Base-by-base conservation (phyloP, 2,888 invertebrate species). In the Lamellibrachia columna region DNA sequence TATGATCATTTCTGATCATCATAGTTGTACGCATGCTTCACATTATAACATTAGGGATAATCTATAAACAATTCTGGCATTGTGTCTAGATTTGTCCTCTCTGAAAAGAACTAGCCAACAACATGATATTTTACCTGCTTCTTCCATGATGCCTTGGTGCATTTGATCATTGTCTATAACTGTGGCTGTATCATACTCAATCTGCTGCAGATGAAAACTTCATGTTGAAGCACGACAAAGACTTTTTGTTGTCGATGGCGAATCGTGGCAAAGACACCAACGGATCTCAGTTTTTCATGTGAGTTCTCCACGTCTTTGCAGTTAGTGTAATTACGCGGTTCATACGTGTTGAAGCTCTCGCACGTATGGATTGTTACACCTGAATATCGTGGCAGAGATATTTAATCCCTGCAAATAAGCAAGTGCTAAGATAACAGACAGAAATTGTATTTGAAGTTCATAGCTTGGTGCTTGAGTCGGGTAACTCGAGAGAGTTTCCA, bases 221-320 rank as follows among this genome's bases (percentile, higher is more conserved):
- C 97, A 97, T 97, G 53, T 95, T 98, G 92, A 98, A 98, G 96
- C 99, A 99, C 97, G 98, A 98, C 95, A 97, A 97, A 94, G 98
- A 99, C 28, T 99, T 98, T 96, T 97, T 99, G 94, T 97, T 99
- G 93, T 99, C 99, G 90, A 99, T 99, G 99, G 99, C 99, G 28
- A 99, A 99, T 97, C 97, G 99, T 95, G 99, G 99, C 94, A 98
- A 98, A 97, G 98, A 99, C 96, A 99, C 99, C 90, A 99, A 99
- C 97, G 99, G 99, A 93, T 99, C 99, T 3, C 99, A 99, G 96
- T 99, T 99, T 97, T 99, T 99, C 97, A 98, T 99, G 99, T 99
- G 97, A 98, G 99, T 98, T 94, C 60, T 53, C 75, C 15, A 6
- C n/a, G 1, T 75, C 3, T 11, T 15, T n/a, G n/a, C 75, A 75